Base-by-base conservation (phyloP, 2,888 invertebrate genomes). In the Pyrocoelia pectoralis region DNA sequence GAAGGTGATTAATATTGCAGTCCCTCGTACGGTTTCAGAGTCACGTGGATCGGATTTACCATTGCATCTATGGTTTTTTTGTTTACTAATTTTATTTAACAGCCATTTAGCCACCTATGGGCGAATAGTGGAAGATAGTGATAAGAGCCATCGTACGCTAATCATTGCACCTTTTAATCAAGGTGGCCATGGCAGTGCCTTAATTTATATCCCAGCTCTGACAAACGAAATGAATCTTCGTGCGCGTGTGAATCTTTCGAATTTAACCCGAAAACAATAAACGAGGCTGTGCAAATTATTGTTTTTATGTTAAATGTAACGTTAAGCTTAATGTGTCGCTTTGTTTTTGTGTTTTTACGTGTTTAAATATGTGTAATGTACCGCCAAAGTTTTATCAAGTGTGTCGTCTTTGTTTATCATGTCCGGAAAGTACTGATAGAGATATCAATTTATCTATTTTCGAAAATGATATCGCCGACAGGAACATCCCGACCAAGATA, bases 301-400 rank as follows among this genome's bases (percentile, higher is more conserved):
- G 61, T 72, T 73, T 76, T 76, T 71, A 73, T 75, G 73, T 76
- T 78, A 76, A 76, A 79, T 79, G 77, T 79, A 73, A 70, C 71
- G 66, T 68, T 68, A 67, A 68, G 67, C 69, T 72, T 74, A 70
- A 76, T 76, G 76, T 77, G 74, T 76, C 73, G 72, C 73, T 76
- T 75, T 76, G 75, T 79, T 76, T 74, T 77, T 79, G 77, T 76
- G 77, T 79, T 76, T 74, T 75, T 75, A 72, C 72, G 83, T 84
- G 81, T 81, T 83, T 83, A 69, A 67, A 61, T 67, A 68, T 68
- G 69, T 68, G 68, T 68, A 89, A 89, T 88, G 90, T 93, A 89
- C 93, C 93, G 88, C 89, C 90, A 87, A 93, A 93, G 89, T 93
- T 92, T 87, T 92, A 92, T 88, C 92, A 92, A 89, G 90, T 94